phyloP scores from a whole-genome alignment of 2,797 vertebrate genomes.

The Ispidina picta region DNA sequence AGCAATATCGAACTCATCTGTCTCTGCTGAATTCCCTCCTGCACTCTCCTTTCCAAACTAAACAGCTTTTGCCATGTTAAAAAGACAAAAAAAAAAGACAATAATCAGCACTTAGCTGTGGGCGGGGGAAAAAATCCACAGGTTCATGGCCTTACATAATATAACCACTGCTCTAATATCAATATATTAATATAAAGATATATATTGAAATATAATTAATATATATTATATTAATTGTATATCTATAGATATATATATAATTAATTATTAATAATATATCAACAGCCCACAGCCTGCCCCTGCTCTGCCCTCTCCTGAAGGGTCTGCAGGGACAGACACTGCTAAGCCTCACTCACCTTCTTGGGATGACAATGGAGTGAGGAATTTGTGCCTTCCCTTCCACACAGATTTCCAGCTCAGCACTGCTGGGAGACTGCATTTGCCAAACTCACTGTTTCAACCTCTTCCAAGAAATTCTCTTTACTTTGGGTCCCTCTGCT shows the following conservation, averaged over 20 bases:
- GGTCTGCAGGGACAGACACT: neutral
- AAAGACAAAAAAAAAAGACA: no score
- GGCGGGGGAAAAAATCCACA: neutral
- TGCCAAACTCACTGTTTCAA: neutral
- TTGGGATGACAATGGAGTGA: neutral
- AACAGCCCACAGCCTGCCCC: neutral
- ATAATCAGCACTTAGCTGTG: neutral
- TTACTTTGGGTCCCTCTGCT: neutral
- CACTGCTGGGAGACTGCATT: neutral
- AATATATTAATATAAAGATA: no score
- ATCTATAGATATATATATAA: no score
- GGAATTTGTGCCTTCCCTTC: neutral
- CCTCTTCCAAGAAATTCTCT: neutral
- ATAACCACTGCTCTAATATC: no score
- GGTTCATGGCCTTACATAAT: neutral
- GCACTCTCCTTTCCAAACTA: neutral
- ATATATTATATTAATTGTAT: no score
- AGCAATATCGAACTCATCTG: rapidly evolving
- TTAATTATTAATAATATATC: no score
- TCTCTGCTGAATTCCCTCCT: neutral
- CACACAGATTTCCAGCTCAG: neutral
- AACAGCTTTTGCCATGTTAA: rapidly evolving
- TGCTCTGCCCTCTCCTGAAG: rapidly evolving
- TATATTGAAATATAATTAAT: no score
- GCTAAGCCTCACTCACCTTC: rapidly evolving